Base-by-base conservation (phyloP, 2,888 invertebrate genomes). In the Dicranocentrus wangi region DNA sequence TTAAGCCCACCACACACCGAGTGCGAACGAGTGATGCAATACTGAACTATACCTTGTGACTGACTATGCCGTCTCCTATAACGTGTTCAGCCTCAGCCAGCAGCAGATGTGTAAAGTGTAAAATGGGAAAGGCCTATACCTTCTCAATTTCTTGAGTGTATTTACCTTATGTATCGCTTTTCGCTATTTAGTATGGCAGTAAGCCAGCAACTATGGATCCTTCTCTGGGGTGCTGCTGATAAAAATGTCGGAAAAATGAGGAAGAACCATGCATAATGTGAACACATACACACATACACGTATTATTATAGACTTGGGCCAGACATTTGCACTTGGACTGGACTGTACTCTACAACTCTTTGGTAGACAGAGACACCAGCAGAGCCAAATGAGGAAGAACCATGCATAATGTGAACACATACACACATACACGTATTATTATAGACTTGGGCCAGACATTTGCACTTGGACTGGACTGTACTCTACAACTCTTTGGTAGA, bases 141-240 rank as follows among this genome's bases (percentile, higher is more conserved):
- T 32, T 32, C 32, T 32, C 32, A 32, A 32, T 53, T 21, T 58
- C 58, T 58, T 28, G 2, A 25, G 13, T 27, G 60, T 60, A 60
- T 28, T 23, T 28, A n/a, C 13, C 32, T 32, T 32, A 47, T 47
- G 47, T 47, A 47, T 47, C 47, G 13, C 47, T 10, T 51, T 10
- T 27, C 68, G 2, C 17, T 2, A 28, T 68, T 51, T 43, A 66
- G 68, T 23, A 28, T 68, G 69, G 69, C 69, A 69, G 43, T 32
- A 32, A 69, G 69, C 69, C 69, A 69, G 69, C 53, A 69, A 69
- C 55, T 55, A 69, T 69, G 69, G 69, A 55, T 21, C 63, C 43
- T 39, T 39, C 39, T 28, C 43, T 63, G 43, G 42, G 27, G 21
- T 23, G 43, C 19, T 23, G 43, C 19, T 28, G 42, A 63, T 43